A percentile compares a stretch with the other conserved stretches of the same genome.
Conservation (phyloP, 2,797 vertebrate genomes). For the Pseudocheirus occidentalis region DNA sequence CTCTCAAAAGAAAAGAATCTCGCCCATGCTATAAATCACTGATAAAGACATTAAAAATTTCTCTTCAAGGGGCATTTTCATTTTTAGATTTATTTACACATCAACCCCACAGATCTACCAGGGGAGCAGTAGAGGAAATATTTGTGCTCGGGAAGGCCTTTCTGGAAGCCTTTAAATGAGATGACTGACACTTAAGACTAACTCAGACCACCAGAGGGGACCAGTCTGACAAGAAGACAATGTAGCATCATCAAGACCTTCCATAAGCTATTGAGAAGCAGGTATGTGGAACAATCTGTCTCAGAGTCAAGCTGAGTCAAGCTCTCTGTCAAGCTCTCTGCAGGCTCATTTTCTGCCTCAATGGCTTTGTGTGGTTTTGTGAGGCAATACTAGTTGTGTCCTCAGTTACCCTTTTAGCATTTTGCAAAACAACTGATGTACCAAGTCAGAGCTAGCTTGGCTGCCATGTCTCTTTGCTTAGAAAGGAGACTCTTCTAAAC, state of each 20-base stretch:
- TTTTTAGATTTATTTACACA: background rate
- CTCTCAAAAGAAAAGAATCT: background rate
- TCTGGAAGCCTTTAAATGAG: background rate
- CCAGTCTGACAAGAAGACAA: background rate
- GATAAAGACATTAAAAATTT: background rate
- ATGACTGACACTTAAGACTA: background rate
- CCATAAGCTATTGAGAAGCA: background rate
- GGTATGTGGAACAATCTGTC: background rate
- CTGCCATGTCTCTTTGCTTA: background rate
- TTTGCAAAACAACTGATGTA: background rate
- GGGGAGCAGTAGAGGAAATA: background rate
- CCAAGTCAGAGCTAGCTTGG: background rate
- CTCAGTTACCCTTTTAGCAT: background rate
- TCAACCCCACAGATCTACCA: background rate
- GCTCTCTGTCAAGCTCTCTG: background rate
- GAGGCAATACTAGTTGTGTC: background rate
- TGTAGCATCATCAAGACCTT: background rate
- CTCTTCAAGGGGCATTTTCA: background rate
- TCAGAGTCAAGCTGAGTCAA: background rate
- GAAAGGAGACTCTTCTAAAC: background rate
- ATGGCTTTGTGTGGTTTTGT: background rate
- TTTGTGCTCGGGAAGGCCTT: background rate
- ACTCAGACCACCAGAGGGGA: background rate
- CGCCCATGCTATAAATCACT: background rate
- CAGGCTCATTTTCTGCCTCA: background rate